Percentiles rank a stretch among this genome's conserved stretches.
Conservation (phyloP, 2,797 vertebrate genomes). For the Coendou prehensilis region DNA sequence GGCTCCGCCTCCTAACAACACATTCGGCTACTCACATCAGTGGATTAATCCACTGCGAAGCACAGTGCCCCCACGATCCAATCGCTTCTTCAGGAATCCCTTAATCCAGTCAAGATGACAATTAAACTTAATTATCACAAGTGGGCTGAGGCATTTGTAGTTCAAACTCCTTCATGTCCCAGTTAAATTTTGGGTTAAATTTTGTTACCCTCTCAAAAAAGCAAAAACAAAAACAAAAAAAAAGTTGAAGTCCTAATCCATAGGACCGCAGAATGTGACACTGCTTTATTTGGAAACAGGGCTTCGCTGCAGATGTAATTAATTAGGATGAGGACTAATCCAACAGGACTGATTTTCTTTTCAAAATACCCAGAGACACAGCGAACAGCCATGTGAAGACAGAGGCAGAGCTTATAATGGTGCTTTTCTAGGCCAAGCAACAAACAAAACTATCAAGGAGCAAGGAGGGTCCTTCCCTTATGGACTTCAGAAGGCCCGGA, state of each 20-base stretch:
- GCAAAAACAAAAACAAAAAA: too few species aligned
- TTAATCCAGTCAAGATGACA: neutral
- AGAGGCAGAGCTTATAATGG: neutral
- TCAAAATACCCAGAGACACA: neutral
- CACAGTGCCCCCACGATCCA: neutral
- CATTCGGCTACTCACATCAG: neutral
- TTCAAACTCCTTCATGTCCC: neutral
- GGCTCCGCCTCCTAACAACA: neutral
- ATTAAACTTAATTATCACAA: neutral
- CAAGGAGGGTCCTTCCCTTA: neutral
- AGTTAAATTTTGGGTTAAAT: neutral
- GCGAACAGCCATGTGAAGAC: neutral
- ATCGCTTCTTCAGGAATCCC: neutral
- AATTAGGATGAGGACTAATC: neutral
- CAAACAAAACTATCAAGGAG: neutral
- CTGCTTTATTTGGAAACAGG: neutral
- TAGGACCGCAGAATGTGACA: neutral
- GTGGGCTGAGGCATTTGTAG: neutral
- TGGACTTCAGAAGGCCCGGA: neutral
- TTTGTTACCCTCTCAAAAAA: neutral
- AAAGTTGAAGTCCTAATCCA: neutral
- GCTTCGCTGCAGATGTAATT: neutral
- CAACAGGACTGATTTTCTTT: neutral
- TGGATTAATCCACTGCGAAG: neutral
- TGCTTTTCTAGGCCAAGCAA: neutral